phyloP scores from a whole-genome alignment of 2,113 vertebrate genomes.

The Phoenicopterus ruber region DNA sequence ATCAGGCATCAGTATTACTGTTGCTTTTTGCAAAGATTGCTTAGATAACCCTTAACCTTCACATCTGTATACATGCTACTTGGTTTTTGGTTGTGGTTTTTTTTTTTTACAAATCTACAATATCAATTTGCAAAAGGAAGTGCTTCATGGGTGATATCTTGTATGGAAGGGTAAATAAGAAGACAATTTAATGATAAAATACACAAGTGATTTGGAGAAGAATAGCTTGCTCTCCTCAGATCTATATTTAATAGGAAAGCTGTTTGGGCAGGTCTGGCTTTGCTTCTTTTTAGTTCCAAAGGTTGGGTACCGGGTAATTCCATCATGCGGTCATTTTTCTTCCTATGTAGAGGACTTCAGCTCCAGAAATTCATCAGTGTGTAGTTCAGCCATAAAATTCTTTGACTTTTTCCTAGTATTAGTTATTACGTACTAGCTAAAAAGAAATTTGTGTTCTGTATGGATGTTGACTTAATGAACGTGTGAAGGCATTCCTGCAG shows the following conservation, averaged over 20 bases:
- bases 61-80: background rate
- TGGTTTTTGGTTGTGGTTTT: background rate
- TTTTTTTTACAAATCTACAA: background rate
- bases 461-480: background rate
- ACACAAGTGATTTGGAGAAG: background rate
- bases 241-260: background rate
- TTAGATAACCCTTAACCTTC: background rate
- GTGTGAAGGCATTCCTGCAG: background rate
- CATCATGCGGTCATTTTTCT: background rate
- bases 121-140: background rate
- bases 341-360: background rate
- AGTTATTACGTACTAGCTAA: background rate
- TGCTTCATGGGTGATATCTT: background rate
- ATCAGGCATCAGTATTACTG: background rate
- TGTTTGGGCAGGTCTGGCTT: background rate
- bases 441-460: background rate
- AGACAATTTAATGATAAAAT: background rate
- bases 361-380: background rate
- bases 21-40: background rate
- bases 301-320: background rate
- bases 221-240: background rate
- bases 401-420: background rate
- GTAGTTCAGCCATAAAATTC: background rate
- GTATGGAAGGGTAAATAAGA: background rate
- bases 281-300: background rate